These are phyloP conservation scores for Tenthredo amoena DNA, from an alignment of 2,888 invertebrate genomes.

Conservation along the genomic window DNA sequence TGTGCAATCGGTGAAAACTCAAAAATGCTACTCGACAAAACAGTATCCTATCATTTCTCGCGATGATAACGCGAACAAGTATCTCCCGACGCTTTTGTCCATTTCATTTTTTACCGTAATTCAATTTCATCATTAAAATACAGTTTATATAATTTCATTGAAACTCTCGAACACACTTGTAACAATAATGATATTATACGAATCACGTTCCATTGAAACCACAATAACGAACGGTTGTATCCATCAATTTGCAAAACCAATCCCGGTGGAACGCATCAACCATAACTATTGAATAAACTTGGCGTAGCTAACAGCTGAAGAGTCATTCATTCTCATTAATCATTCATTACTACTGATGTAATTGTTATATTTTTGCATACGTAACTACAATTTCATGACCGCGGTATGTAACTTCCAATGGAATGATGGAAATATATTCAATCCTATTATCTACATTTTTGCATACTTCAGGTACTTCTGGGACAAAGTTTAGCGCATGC, in stretches of 20 bases:
- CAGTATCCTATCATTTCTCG: not conserved
- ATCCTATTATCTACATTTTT: not conserved
- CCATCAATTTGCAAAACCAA: not conserved
- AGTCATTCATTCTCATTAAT: not conserved
- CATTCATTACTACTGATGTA: not conserved
- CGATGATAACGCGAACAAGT: not conserved
- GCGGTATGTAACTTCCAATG: not conserved
- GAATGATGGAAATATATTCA: not conserved
- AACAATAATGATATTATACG: not conserved
- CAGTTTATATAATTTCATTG: not conserved
- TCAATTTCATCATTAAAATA: not conserved
- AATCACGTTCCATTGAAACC: not conserved
- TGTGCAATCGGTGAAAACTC: not conserved
- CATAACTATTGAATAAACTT: not conserved
- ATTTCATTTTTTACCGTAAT: not conserved
- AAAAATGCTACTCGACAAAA: not conserved
- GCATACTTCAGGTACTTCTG: conserved; percentile 79
- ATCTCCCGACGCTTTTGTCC: not conserved
- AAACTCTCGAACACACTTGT: not conserved
- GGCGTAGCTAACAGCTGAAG: not conserved
- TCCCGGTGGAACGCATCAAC: not conserved
- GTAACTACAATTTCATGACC: not conserved
- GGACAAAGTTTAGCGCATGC: conserved; percentile 84
- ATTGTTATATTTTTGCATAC: not conserved
- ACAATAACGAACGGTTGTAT: conserved; percentile 15